phyloP scores from a whole-genome alignment of 2,113 vertebrate species.

The Rafetus swinhoei region DNA sequence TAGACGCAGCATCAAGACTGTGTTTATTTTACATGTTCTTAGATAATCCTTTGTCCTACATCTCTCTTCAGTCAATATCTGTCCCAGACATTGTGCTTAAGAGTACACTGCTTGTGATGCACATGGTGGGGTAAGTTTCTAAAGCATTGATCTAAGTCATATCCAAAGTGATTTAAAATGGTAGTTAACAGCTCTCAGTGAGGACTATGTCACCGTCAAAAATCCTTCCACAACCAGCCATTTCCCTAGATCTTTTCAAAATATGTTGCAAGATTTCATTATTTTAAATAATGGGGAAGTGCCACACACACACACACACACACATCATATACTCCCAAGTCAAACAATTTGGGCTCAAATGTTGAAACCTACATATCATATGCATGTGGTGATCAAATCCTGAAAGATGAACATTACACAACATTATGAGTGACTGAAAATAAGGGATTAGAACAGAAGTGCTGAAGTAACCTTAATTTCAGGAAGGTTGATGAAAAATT shows the following conservation, averaged over 20 bases:
- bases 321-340: background rate
- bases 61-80: background rate
- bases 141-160: background rate
- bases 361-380: background rate
- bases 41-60: background rate
- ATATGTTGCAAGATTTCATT: background rate
- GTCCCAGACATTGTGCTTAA: background rate
- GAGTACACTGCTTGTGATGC: accelerated
- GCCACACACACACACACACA: too few species aligned
- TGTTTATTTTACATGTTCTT: background rate
- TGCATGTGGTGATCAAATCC: background rate
- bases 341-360: background rate
- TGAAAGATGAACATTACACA: background rate
- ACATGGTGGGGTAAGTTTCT: background rate
- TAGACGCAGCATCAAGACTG: background rate
- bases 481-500: background rate
- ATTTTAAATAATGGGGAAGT: background rate
- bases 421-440: background rate
- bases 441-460: background rate
- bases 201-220: accelerated
- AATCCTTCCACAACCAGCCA: background rate
- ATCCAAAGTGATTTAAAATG: background rate
- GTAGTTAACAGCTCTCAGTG: background rate
- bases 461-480: background rate
- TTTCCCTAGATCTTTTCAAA: background rate